Evolutionary conservation across 2,113 vertebrate genomes (phyloP), one percentile per base, ranked within the genome.

Genomic region (Apteryx mantelli): DNA sequence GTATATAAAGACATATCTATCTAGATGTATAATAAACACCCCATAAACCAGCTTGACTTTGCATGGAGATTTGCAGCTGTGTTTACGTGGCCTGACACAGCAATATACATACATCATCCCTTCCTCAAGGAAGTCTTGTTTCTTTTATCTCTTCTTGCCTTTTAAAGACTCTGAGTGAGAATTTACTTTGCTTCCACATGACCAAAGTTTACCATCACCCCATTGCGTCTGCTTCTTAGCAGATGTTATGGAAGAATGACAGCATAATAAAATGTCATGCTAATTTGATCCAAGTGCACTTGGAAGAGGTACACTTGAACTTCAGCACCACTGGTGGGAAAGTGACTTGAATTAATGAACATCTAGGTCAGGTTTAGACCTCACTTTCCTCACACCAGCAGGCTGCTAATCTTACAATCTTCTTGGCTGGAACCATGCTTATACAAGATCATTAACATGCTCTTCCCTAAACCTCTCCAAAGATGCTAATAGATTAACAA

Each of bases 21-120:
- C 93, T 96, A 95, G 76, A 83, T 91, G 46, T 90, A 68, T 95
- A 93, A 97, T 96, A 91, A 97, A 97, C 85, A 95, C 78, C 46
- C 86, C 85, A 79, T 96, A 94, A 95, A 96, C 76, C 76, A 93
- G 88, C 88, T 95, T 96, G 88, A 79, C 90, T 96, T 86, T 82
- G 73, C 58, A 56, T 69, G 77, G 95, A 96, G 88, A 95, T 91
- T 96, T 95, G 68, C 76, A 87, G 80, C 91, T 96, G 82, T 97
- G 97, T 98, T 97, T 96, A 91, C 34, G 1, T 77, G 73, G 87
- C 66, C 61, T 91, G 52, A 88, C 84, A 63, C 53, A 53, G 83
- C 86, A 94, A 89, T 93, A 93, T 93, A 65, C 19, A 74, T 93
- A 73, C 55, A 81, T 78, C 83, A 81, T 88, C 38, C 44, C 42